Evolutionary conservation across 2,888 invertebrate species (phyloP).

Genomic region (Prenolepis imparis): DNA sequence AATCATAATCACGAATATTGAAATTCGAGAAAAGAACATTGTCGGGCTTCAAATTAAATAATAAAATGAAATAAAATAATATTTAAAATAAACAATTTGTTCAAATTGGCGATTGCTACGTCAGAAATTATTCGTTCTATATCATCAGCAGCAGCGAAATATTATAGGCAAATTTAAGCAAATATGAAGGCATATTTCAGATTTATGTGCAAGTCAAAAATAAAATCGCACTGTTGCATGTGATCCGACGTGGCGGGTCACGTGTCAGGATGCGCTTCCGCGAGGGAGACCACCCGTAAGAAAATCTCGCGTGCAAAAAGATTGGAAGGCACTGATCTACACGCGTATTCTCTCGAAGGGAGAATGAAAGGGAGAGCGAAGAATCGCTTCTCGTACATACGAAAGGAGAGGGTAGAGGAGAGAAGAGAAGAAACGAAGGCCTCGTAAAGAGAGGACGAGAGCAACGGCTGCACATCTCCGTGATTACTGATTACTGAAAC

Average conservation of each 20-base stretch:
- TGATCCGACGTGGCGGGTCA: slow-evolving; percentile 42
- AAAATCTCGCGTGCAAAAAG: slow-evolving; percentile 56
- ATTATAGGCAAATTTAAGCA: not conserved
- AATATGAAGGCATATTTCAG: not conserved
- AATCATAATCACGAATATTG: not conserved
- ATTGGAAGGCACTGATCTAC: slow-evolving; percentile 56
- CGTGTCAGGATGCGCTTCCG: slow-evolving; percentile 43
- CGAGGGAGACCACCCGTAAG: slow-evolving; percentile 63
- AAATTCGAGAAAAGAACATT: not conserved
- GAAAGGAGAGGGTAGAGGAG: not conserved
- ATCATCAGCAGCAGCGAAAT: not conserved
- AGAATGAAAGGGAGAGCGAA: slow-evolving; percentile 48
- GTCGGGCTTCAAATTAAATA: not conserved
- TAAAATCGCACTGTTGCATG: slow-evolving; percentile 17
- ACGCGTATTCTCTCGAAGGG: slow-evolving; percentile 48
- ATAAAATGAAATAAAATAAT: not conserved
- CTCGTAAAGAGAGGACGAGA: slow-evolving; percentile 43
- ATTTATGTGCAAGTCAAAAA: not conserved
- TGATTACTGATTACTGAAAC: slow-evolving; percentile 67
- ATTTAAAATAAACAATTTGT: not conserved
- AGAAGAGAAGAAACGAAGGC: slow-evolving; percentile 6
- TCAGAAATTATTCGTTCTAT: not conserved
- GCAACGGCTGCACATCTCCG: slow-evolving; percentile 37
- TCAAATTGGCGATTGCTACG: not conserved
- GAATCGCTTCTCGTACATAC: not conserved